A percentile compares a stretch with the other conserved stretches of the same genome.
These are phyloP conservation scores for Eretmocerus hayati DNA, from an alignment of 2,888 invertebrate genomes.

Conservation along the genomic window DNA sequence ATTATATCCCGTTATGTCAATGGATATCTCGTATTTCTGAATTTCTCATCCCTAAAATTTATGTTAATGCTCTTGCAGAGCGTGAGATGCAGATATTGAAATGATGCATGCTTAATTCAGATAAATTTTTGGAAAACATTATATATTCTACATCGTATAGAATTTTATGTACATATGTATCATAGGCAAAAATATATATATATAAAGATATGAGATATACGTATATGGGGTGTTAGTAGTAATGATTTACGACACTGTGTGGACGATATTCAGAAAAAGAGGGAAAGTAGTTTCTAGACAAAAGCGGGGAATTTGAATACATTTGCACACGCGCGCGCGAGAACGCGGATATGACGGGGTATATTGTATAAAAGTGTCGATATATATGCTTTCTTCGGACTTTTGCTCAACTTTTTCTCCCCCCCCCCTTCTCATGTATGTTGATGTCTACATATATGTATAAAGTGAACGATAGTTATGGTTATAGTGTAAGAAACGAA, in stretches of 20 bases:
- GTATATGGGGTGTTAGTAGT: constrained; percentile 18
- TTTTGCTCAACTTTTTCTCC: constrained; percentile 19
- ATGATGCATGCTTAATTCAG: constrained; percentile 43
- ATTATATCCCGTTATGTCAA: too few species aligned
- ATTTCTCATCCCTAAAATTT: constrained; percentile 37
- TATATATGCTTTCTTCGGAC: constrained; percentile 18
- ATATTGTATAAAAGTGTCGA: constrained; percentile 6
- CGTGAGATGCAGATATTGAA: constrained; percentile 1
- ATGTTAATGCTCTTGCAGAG: constrained; percentile 31
- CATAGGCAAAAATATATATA: too few species aligned
- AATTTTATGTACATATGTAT: too few species aligned
- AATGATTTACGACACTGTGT: constrained; percentile 33
- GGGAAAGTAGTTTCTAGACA: constrained; percentile 24
- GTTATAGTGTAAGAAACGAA: too few species aligned
- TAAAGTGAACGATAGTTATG: too few species aligned
- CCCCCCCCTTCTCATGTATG: not conserved
- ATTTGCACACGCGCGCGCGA: too few species aligned
- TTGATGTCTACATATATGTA: too few species aligned
- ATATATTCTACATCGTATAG: too few species aligned
- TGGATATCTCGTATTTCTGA: too few species aligned
- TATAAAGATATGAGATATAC: too few species aligned
- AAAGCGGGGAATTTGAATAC: constrained; percentile 25
- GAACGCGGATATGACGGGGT: constrained; percentile 18
- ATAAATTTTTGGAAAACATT: constrained; percentile 39
- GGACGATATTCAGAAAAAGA: not conserved